Percentiles rank a stretch among this genome's conserved stretches.
Evolutionary conservation across 2,888 invertebrate genomes (phyloP).

Genomic region (Apocheima hispidaria): DNA sequence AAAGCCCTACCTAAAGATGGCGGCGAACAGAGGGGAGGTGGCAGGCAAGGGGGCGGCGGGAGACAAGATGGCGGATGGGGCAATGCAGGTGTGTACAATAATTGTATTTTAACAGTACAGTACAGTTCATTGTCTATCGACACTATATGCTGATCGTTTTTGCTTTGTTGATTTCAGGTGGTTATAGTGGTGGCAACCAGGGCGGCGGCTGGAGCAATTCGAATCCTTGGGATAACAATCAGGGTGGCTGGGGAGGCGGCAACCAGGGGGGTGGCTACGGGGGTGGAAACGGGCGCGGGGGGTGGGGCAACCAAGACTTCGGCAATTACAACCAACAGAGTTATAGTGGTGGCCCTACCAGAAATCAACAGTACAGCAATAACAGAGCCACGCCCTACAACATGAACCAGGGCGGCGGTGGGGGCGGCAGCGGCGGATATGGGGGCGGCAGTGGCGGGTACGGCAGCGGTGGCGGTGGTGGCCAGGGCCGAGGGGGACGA

Average conservation of each 20-base stretch:
- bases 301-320: slow-evolving; percentile 89
- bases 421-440: slow-evolving; percentile 77
- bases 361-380: slow-evolving; percentile 90
- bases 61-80: slow-evolving; percentile 75
- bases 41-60: slow-evolving; percentile 78
- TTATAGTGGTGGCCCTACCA: slow-evolving; percentile 94
- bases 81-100: slow-evolving; percentile 50
- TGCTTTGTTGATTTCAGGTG: slow-evolving; percentile 63
- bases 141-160: slow-evolving; percentile 21
- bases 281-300: slow-evolving; percentile 76
- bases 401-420: slow-evolving; percentile 87
- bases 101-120: background rate
- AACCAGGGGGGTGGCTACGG: slow-evolving; percentile 81
- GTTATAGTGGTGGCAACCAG: slow-evolving; percentile 83
- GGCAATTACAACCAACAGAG: slow-evolving; percentile 93
- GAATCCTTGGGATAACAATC: slow-evolving; percentile 48
- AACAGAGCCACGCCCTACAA: slow-evolving; percentile 91
- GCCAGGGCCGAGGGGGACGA: slow-evolving; percentile 71
- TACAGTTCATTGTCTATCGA: background rate
- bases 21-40: slow-evolving; percentile 84
- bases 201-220: slow-evolving; percentile 66
- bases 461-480: slow-evolving; percentile 75
- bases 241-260: slow-evolving; percentile 87
- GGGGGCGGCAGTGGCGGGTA: slow-evolving; percentile 70
- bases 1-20: slow-evolving; percentile 96